Evolutionary conservation across 2,797 vertebrate genomes (phyloP).

Genomic region (Pangasius krempfi): DNA sequence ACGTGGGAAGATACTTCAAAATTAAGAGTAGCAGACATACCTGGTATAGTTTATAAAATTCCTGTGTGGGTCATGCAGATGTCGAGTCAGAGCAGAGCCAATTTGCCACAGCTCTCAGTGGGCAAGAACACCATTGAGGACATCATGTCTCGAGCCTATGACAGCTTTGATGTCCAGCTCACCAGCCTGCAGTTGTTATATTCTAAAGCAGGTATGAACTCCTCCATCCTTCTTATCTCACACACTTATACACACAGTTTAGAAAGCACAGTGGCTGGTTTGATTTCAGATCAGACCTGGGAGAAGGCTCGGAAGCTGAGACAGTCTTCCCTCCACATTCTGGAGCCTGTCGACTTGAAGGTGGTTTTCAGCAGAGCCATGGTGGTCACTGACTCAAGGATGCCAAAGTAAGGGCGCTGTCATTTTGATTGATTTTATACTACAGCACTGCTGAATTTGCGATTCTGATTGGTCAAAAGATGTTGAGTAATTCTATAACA

Average conservation of each 20-base stretch:
- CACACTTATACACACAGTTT: not conserved
- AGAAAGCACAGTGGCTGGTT: not conserved
- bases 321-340: constrained; percentile 86
- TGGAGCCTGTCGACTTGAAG: constrained; percentile 90
- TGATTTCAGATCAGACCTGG: constrained; percentile 86
- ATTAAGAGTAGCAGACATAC: not conserved
- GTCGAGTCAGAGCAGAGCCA: constrained; percentile 84
- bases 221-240: no score
- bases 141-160: constrained; percentile 95
- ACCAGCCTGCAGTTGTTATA: constrained; percentile 92
- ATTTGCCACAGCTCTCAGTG: constrained; percentile 81
- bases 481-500: not conserved
- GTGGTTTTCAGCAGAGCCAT: constrained; percentile 91
- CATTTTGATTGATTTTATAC: no score
- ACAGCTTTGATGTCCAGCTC: constrained; percentile 92
- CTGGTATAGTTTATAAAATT: not conserved
- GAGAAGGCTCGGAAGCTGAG: constrained; percentile 86
- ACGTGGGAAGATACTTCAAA: not conserved
- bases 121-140: constrained; percentile 85
- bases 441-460: not conserved
- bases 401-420: constrained; percentile 86
- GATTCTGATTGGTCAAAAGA: not conserved
- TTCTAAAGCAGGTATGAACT: constrained; percentile 66
- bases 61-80: constrained; percentile 73
- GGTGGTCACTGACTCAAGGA: constrained; percentile 91